phyloP scores from a whole-genome alignment of 2,797 vertebrate genomes.

The Agapornis canus region DNA sequence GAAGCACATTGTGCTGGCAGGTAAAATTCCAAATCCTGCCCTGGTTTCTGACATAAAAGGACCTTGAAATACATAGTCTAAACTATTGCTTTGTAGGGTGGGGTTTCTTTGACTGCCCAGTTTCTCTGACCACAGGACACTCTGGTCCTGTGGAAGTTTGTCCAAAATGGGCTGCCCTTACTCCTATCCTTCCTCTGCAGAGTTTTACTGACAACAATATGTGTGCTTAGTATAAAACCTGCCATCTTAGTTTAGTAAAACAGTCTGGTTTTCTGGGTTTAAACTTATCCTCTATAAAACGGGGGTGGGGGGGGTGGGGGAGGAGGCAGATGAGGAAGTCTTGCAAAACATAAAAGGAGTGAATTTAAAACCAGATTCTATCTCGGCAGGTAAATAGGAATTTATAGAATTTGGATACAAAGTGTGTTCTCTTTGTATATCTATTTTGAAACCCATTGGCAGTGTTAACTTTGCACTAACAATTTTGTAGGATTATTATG shows the following conservation, averaged over 20 bases:
- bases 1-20: background rate
- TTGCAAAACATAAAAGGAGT: background rate
- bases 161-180: background rate
- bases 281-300: background rate
- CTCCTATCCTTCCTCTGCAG: background rate
- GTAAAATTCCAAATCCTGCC: background rate
- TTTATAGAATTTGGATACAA: background rate
- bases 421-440: background rate
- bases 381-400: background rate
- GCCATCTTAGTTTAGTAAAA: background rate
- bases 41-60: background rate
- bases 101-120: background rate
- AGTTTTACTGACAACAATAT: background rate
- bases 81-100: background rate
- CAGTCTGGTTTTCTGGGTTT: background rate
- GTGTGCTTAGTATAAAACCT: background rate
- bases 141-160: background rate
- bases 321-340: rapidly evolving
- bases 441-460: background rate
- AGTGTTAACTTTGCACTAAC: background rate
- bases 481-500: background rate
- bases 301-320: background rate
- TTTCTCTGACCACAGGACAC: background rate
- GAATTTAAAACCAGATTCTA: background rate
- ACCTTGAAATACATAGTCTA: background rate